These are phyloP conservation scores for Ammodytes marinus DNA, from an alignment of 2,113 vertebrate genomes.

Conservation along the genomic window DNA sequence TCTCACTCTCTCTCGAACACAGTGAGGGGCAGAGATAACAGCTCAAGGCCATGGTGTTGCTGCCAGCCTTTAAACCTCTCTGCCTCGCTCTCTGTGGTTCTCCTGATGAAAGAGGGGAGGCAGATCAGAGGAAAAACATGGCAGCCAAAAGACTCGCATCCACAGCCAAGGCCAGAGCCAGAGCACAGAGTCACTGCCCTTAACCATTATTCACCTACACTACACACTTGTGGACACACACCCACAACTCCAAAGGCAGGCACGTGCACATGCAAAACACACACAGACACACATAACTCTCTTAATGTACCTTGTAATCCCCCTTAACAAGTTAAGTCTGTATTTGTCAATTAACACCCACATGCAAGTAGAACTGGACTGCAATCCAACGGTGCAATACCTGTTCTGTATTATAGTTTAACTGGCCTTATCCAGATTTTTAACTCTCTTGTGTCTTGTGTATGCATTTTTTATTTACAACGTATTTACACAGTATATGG, in stretches of 20 bases:
- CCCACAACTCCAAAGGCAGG: not conserved
- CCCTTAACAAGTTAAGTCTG: too few species aligned
- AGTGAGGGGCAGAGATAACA: slow-evolving; percentile 81
- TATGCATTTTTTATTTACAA: too few species aligned
- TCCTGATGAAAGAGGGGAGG: slow-evolving; percentile 70
- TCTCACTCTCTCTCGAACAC: slow-evolving; percentile 57
- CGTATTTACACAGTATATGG: too few species aligned
- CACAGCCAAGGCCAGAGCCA: slow-evolving; percentile 62
- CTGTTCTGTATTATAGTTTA: too few species aligned
- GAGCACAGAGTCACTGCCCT: slow-evolving; percentile 60
- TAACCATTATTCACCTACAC: slow-evolving; percentile 45
- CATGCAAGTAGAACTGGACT: too few species aligned
- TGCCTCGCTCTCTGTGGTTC: slow-evolving; percentile 70
- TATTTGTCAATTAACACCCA: too few species aligned
- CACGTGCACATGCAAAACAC: slow-evolving; percentile 9
- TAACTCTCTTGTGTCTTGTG: too few species aligned
- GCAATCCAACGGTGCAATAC: too few species aligned
- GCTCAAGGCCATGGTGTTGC: slow-evolving; percentile 79
- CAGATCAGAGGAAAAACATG: slow-evolving; percentile 76
- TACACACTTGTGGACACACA: slow-evolving; percentile 40
- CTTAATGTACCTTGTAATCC: too few species aligned
- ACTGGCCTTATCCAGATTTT: too few species aligned
- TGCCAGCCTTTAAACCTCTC: slow-evolving; percentile 76
- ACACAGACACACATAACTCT: not conserved
- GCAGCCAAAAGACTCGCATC: slow-evolving; percentile 67